Evolutionary conservation across 1,140 invertebrate species (phyloP).

Genomic region (Sinella curviseta): DNA sequence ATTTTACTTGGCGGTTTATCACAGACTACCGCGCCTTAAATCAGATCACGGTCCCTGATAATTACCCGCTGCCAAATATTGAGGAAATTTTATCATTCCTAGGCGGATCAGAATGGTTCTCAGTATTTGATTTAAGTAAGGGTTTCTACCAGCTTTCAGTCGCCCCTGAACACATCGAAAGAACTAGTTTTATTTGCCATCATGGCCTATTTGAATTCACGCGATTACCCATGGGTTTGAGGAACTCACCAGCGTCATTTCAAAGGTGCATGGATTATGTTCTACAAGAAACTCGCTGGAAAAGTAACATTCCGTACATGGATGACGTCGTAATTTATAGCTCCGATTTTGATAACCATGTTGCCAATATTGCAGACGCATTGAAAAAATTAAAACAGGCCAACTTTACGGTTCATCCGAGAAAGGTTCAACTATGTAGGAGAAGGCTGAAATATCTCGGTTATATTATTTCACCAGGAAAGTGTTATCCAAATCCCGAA

Average conservation of each 20-base stretch:
- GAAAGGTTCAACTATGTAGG: constrained; percentile 57
- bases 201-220: constrained; percentile 49
- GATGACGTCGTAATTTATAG: constrained; percentile 39
- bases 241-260: constrained; percentile 51
- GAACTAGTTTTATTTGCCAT: constrained; percentile 52
- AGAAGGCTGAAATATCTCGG: constrained; percentile 57
- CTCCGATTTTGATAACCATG: constrained; percentile 13
- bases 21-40: neutral
- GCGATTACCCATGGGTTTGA: constrained; percentile 50
- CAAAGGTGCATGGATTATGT: constrained; percentile 47
- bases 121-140: constrained; percentile 54
- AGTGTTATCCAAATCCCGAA: constrained; percentile 55
- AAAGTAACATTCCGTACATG: constrained; percentile 9
- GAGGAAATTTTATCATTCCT: constrained; percentile 32
- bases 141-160: constrained; percentile 59
- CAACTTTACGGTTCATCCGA: constrained; percentile 52
- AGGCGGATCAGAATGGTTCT: constrained; percentile 50
- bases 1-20: neutral
- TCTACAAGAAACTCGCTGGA: constrained; percentile 28
- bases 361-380: constrained; percentile 1
- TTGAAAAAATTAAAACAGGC: neutral
- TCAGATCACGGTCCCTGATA: constrained; percentile 52
- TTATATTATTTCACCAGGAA: constrained; percentile 54
- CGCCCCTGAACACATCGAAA: constrained; percentile 40
- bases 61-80: constrained; percentile 53